Conservation (phyloP, 2,888 invertebrate genomes). For the Dicyrtomina minuta region DNA sequence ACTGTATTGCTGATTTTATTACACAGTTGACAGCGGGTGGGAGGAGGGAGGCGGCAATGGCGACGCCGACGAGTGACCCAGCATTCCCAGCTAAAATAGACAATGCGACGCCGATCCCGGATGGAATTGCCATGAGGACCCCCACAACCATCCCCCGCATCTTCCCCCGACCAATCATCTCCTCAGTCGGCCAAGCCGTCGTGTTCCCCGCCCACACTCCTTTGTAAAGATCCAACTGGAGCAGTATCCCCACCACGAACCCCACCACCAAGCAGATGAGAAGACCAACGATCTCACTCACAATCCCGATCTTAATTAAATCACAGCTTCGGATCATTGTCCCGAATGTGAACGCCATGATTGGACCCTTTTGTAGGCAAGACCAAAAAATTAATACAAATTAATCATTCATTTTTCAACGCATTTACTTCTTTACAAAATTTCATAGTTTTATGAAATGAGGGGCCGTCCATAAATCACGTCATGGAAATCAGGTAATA, state of each 20-base stretch:
- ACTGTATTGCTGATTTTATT: too few species aligned
- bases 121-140: conserved; percentile 67
- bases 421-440: too few species aligned
- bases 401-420: too few species aligned
- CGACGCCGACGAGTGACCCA: conserved; percentile 76
- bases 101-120: conserved; percentile 75
- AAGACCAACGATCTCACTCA: conserved; percentile 69
- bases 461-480: too few species aligned
- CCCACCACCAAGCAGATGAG: conserved; percentile 68
- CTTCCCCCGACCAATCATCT: conserved; percentile 62
- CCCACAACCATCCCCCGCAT: conserved; percentile 38
- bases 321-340: conserved; percentile 68
- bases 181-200: too few species aligned
- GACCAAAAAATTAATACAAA: not conserved
- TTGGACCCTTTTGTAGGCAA: conserved; percentile 69
- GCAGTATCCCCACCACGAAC: conserved; percentile 67
- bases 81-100: conserved; percentile 77
- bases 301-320: conserved; percentile 66
- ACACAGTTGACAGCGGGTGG: conserved; percentile 81
- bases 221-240: too few species aligned
- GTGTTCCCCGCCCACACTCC: too few species aligned
- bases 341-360: conserved; percentile 75
- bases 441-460: too few species aligned
- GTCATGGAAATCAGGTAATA: too few species aligned
- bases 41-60: conserved; percentile 76